Evolutionary conservation across 2,113 vertebrate species (phyloP).

Genomic region (Heteronetta atricapilla): DNA sequence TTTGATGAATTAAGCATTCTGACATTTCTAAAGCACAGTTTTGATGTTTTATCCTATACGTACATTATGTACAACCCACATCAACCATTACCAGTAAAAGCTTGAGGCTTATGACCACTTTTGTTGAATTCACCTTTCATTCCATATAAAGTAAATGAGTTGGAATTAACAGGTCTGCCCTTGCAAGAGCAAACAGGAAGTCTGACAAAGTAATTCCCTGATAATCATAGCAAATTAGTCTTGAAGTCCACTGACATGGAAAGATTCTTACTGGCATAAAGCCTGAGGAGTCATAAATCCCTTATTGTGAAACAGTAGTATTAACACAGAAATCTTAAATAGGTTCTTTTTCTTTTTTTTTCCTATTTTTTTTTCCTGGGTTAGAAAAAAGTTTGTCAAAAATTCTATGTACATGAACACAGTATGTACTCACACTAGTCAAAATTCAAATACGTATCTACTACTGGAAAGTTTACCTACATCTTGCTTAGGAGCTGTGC

Average conservation of each 20-base stretch:
- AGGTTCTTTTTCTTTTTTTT: neutral
- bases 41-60: slow-evolving; percentile 42
- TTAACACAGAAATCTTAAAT: slow-evolving; percentile 20
- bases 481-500: neutral
- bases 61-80: slow-evolving; percentile 41
- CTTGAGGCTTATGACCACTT: slow-evolving; percentile 67
- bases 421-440: neutral
- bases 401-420: neutral
- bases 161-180: slow-evolving; percentile 72
- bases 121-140: slow-evolving; percentile 70
- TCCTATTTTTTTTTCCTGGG: neutral
- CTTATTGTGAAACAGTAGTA: slow-evolving; percentile 36
- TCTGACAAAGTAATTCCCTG: slow-evolving; percentile 72
- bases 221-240: slow-evolving; percentile 76
- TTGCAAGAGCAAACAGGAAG: slow-evolving; percentile 72
- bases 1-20: slow-evolving; percentile 62
- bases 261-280: slow-evolving; percentile 70
- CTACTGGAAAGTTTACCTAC: neutral
- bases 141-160: slow-evolving; percentile 64
- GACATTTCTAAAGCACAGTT: slow-evolving; percentile 61
- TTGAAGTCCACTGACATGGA: slow-evolving; percentile 71
- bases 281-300: slow-evolving; percentile 68
- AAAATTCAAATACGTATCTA: neutral
- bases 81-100: slow-evolving; percentile 56
- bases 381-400: neutral